Evolutionary conservation across 2,113 vertebrate genomes (phyloP).

Genomic region (Synodontis membranacea): DNA sequence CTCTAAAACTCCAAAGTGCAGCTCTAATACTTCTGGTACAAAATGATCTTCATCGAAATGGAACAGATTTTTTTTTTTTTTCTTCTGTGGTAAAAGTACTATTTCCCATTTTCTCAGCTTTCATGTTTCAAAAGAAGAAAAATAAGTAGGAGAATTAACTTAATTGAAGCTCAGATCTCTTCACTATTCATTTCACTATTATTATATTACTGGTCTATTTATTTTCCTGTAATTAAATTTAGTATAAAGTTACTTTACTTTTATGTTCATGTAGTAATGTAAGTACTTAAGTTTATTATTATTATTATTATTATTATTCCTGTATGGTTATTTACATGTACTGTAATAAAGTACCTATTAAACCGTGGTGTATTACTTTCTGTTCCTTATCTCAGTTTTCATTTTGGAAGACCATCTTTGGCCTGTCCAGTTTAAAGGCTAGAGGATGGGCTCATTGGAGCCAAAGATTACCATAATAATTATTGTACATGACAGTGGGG

Average conservation of each 20-base stretch:
- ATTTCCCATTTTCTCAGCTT: not conserved
- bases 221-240: not conserved
- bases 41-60: not conserved
- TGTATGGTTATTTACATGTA: not conserved
- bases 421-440: no score
- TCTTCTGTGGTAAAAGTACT: not conserved
- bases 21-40: not conserved
- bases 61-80: not conserved
- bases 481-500: not conserved
- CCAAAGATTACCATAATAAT: not conserved
- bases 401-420: not conserved
- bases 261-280: not conserved
- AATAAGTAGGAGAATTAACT: not conserved
- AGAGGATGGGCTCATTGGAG: not conserved
- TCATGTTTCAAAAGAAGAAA: not conserved
- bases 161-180: not conserved
- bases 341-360: slow-evolving; percentile 1
- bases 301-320: not conserved
- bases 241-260: not conserved
- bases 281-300: not conserved
- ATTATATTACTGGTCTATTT: not conserved
- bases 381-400: not conserved
- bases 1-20: not conserved
- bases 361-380: not conserved
- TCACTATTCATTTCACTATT: no score